Conservation (phyloP, 2,797 vertebrate genomes). For the Sebastes hubbsi region DNA sequence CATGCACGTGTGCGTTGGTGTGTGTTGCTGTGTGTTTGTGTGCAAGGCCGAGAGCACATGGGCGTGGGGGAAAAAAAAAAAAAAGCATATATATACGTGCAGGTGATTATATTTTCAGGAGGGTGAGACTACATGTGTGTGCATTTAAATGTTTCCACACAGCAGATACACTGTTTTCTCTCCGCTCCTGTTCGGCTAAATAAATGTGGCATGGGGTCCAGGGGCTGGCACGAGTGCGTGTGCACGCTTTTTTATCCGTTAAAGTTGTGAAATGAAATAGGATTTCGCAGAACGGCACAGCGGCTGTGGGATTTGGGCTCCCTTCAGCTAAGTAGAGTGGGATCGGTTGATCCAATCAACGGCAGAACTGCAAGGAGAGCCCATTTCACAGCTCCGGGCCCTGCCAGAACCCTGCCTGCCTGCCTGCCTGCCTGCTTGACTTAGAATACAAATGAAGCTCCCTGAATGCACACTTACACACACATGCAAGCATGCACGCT, state of each 20-base stretch:
- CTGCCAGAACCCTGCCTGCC: conserved; percentile 78
- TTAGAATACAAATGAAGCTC: conserved; percentile 84
- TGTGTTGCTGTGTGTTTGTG: conserved; percentile 50
- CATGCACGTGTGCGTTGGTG: conserved; percentile 76
- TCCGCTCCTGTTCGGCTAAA: conserved; percentile 53
- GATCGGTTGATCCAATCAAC: conserved; percentile 82
- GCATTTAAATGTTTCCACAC: conserved; percentile 48
- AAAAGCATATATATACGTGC: conserved; percentile 29
- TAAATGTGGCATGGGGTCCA: conserved; percentile 71
- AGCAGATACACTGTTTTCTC: conserved; percentile 43
- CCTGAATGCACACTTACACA: conserved; percentile 74
- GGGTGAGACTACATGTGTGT: conserved; percentile 24
- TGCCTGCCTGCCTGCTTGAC: conserved; percentile 40
- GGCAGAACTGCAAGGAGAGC: conserved; percentile 79
- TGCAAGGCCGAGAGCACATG: conserved; percentile 25
- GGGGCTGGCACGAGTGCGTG: conserved; percentile 62
- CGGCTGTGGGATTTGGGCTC: conserved; percentile 80
- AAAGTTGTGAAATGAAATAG: conserved; percentile 84
- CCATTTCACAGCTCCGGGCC: conserved; percentile 79
- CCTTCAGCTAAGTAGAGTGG: conserved; percentile 76
- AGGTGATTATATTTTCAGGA: conserved; percentile 67
- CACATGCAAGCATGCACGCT: conserved; percentile 49
- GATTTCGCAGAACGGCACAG: conserved; percentile 80
- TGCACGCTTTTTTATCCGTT: conserved; percentile 74
- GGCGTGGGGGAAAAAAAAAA: conserved; percentile 24